Conservation (phyloP, 2,797 vertebrate species). For the Tachyglossus aculeatus region DNA sequence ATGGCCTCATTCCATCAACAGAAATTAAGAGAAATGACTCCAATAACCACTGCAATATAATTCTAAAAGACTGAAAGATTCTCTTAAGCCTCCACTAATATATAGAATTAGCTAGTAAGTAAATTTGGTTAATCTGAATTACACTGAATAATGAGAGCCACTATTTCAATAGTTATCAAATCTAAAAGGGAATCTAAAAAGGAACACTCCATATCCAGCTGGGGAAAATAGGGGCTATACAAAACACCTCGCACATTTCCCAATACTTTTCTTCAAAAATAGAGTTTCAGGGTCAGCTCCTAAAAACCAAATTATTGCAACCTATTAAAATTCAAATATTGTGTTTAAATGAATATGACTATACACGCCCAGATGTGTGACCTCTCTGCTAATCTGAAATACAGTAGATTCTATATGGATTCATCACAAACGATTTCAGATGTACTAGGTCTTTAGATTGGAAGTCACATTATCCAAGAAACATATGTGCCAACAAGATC, state of each 20-base stretch:
- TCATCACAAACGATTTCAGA: too few species aligned
- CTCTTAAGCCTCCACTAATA: not conserved
- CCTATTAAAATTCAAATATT: too few species aligned
- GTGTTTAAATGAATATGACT: too few species aligned
- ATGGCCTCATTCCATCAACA: slow-evolving; percentile 10
- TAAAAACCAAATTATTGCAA: slow-evolving; percentile 9
- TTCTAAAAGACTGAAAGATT: slow-evolving; percentile 5
- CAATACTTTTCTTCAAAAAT: slow-evolving; percentile 4
- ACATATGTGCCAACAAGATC: too few species aligned
- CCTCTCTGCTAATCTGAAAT: too few species aligned
- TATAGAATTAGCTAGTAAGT: slow-evolving; percentile 17
- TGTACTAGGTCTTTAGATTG: too few species aligned
- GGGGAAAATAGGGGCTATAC: not conserved
- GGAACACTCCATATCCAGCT: not conserved
- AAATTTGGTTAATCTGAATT: slow-evolving; percentile 7
- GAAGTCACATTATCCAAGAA: too few species aligned
- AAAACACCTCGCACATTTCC: not conserved
- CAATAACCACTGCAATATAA: slow-evolving; percentile 15
- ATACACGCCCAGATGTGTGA: too few species aligned
- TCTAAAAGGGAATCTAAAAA: slow-evolving; percentile 31
- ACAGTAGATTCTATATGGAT: too few species aligned
- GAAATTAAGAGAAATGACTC: slow-evolving; percentile 7
- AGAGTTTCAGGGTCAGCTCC: not conserved
- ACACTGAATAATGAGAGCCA: not conserved
- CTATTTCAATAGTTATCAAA: slow-evolving; percentile 9